phyloP scores from a whole-genome alignment of 2,797 vertebrate genomes.

The Champsocephalus gunnari region DNA sequence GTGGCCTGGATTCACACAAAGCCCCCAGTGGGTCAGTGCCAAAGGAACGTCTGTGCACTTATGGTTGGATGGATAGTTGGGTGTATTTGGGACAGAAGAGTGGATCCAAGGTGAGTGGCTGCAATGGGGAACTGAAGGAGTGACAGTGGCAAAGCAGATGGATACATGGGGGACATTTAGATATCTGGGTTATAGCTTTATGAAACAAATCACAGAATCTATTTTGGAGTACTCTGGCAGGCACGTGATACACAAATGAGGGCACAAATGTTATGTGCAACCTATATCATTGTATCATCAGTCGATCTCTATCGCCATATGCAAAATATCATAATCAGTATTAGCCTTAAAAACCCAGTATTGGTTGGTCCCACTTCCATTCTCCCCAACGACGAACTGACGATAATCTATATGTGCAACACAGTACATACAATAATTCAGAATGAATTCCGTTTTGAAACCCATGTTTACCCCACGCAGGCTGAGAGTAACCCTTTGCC shows the following conservation, averaged over 20 bases:
- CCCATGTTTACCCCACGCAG: slow-evolving; percentile 17
- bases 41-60: slow-evolving; percentile 59
- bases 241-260: slow-evolving; percentile 5
- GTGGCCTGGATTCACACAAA: slow-evolving; percentile 77
- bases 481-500: slow-evolving; percentile 2
- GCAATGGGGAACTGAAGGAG: slow-evolving; percentile 44
- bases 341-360: not conserved
- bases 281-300: slow-evolving; percentile 11
- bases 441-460: slow-evolving; percentile 9
- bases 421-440: not conserved
- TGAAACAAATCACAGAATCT: slow-evolving; percentile 17
- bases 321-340: not conserved
- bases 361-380: not conserved
- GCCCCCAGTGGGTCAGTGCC: slow-evolving; percentile 69
- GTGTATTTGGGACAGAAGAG: slow-evolving; percentile 49
- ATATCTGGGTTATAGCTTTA: slow-evolving; percentile 46
- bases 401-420: not conserved
- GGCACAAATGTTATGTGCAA: not conserved
- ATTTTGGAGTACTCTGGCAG: slow-evolving; percentile 22
- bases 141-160: slow-evolving; percentile 54
- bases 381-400: not conserved
- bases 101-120: slow-evolving; percentile 32
- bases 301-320: not conserved
- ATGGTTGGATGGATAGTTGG: slow-evolving; percentile 48
- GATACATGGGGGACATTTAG: slow-evolving; percentile 26